A percentile compares a stretch with the other conserved stretches of the same genome.
phyloP scores from a whole-genome alignment of 2,113 vertebrate species.

The Macquaria ambigua region DNA sequence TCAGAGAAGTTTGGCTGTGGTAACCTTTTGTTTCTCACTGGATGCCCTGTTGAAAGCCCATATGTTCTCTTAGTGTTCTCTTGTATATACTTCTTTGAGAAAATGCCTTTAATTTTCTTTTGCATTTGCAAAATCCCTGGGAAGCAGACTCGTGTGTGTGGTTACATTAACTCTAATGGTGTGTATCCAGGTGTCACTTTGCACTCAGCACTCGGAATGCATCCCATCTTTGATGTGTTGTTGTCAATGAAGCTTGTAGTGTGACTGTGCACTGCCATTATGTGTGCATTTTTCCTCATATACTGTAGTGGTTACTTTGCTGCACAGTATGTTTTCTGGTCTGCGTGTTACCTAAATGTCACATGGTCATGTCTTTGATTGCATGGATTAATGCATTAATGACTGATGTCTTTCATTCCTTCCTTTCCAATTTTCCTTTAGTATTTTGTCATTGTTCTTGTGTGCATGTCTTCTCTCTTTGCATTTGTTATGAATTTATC shows the following conservation, averaged over 20 bases:
- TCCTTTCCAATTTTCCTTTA: background rate
- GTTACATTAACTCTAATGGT: conserved; percentile 28
- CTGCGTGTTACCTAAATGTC: background rate
- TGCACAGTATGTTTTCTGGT: background rate
- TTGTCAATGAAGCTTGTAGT: background rate
- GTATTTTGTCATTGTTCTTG: background rate
- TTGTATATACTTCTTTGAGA: background rate
- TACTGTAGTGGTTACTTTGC: background rate
- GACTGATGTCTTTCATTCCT: background rate
- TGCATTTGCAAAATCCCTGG: background rate
- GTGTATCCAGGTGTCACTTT: conserved; percentile 12
- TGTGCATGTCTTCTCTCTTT: background rate
- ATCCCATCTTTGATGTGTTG: conserved; percentile 12
- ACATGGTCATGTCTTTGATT: background rate
- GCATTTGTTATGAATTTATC: background rate
- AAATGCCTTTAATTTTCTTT: conserved; percentile 3
- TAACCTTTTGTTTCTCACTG: background rate
- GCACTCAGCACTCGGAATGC: background rate
- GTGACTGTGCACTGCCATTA: background rate
- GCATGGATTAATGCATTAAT: background rate
- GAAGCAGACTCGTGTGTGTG: background rate
- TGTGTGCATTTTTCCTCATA: background rate
- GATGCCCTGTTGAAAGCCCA: background rate
- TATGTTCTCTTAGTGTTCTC: background rate
- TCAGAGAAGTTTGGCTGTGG: background rate